Conservation (phyloP, 1,140 invertebrate genomes). For the Saccostrea glomerata region DNA sequence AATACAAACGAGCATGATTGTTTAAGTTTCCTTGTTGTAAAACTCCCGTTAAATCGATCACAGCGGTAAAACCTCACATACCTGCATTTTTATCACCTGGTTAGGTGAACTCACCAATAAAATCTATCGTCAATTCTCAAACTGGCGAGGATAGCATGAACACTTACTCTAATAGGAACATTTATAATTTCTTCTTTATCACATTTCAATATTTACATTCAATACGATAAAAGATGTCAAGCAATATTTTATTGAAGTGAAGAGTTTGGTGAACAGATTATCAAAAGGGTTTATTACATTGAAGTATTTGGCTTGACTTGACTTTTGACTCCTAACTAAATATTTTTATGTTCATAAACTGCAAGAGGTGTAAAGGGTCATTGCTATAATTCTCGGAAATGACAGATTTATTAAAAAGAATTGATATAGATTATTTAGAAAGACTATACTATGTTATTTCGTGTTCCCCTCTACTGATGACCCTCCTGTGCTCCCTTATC, state of each 20-base stretch:
- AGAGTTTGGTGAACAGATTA: not conserved
- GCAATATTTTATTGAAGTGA: not conserved
- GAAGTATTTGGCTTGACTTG: no score
- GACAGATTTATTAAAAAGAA: not conserved
- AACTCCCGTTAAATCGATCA: not conserved
- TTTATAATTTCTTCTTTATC: conserved; percentile 21
- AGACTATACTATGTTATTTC: no score
- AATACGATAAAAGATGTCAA: conserved; percentile 14
- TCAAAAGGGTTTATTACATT: no score
- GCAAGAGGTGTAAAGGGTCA: no score
- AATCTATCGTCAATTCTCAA: not conserved
- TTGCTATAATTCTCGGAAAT: no score
- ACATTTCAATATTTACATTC: not conserved
- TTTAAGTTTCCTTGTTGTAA: not conserved
- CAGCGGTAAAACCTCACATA: not conserved
- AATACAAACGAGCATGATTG: not conserved
- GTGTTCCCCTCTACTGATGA: no score
- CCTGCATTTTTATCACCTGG: not conserved
- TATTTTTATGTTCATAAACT: no score
- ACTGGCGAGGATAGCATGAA: not conserved
- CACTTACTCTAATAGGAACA: not conserved
- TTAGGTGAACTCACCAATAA: not conserved
- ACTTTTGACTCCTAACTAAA: no score
- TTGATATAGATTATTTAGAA: no score
- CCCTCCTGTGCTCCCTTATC: no score